Conservation (phyloP, 2,797 vertebrate species). For the Muscicapa striata region DNA sequence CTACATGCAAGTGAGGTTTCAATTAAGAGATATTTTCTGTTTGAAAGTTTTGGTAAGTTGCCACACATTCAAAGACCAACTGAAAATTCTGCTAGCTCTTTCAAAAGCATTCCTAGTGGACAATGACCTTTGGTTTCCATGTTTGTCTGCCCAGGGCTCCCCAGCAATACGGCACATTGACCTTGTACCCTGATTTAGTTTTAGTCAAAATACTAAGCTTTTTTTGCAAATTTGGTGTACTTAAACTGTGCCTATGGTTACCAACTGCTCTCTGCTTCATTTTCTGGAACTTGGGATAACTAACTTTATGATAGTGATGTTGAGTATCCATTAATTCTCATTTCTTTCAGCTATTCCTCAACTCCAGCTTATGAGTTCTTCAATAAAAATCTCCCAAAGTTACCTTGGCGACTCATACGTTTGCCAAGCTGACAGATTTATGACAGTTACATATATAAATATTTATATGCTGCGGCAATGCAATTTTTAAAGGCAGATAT, state of each 20-base stretch:
- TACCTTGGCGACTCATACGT: slow-evolving; percentile 77
- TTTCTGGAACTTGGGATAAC: slow-evolving; percentile 57
- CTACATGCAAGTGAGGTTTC: neutral
- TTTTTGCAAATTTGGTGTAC: neutral
- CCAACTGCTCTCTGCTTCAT: neutral
- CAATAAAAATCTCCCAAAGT: slow-evolving; percentile 74
- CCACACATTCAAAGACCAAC: neutral
- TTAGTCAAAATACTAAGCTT: neutral
- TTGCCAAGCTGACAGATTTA: slow-evolving; percentile 79
- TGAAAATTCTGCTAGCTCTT: neutral
- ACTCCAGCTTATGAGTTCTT: slow-evolving; percentile 61
- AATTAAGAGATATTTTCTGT: neutral
- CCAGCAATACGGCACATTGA: neutral
- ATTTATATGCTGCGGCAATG: slow-evolving; percentile 80
- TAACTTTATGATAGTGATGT: slow-evolving; percentile 52
- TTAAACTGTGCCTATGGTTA: neutral
- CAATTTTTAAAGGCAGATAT: slow-evolving; percentile 72
- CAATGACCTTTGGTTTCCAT: neutral
- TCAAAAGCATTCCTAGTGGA: neutral
- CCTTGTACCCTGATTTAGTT: neutral
- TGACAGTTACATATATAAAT: slow-evolving; percentile 82
- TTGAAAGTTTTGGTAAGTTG: neutral
- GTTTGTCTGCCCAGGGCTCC: neutral
- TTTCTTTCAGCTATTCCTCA: slow-evolving; percentile 64
- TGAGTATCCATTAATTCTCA: slow-evolving; percentile 40